Evolutionary conservation across 1,140 invertebrate genomes (phyloP), one percentile per base, ranked within the genome.

Genomic region (Pissodes strobi): DNA sequence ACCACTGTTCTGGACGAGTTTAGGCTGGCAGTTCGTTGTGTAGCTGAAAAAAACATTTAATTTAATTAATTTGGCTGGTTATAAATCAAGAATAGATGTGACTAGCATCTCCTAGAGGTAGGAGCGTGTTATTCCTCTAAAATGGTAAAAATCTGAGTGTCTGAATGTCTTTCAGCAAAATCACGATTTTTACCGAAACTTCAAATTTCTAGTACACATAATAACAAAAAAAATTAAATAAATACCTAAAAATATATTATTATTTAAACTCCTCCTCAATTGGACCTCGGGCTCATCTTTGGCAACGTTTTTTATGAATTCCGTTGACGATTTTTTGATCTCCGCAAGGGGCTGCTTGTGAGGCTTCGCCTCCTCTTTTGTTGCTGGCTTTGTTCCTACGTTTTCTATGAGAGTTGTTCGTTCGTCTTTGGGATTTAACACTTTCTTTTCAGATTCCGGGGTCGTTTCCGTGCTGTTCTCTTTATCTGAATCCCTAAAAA

Each of bases 361-460:
- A n/a, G 34, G 49, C 18, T n/a, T 13, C 9, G 25, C 3, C 4
- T 60, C 46, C 12, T 39, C 38, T 27, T 72, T 68, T 2, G 37
- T 21, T 2, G 41, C 41, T 2, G 56, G 49, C 25, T 68, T 67
- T 13, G 65, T 68, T 10, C 56, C 25, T 5, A 27, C 3, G 25
- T 27, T 27, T 27, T 27, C 25, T 3, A 27, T 27, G 4, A 27
- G 43, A 25, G 27, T 19, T 37, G 62, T 64, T 71, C 67, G 60
- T 45, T 67, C 43, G 15, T 76, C 69, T 71, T 75, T 57, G 67
- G 53, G 38, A 74, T 53, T 51, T 74, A 72, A 72, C 87, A 86
- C 79, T 22, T 64, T 43, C 19, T 88, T 88, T 71, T 89, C 87
- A 68, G 84, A 84, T 66, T 87, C 85, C 48, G 85, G 76, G n/a